Base-by-base conservation (phyloP, 1,140 invertebrate genomes). In the Stegodyphus dumicola region DNA sequence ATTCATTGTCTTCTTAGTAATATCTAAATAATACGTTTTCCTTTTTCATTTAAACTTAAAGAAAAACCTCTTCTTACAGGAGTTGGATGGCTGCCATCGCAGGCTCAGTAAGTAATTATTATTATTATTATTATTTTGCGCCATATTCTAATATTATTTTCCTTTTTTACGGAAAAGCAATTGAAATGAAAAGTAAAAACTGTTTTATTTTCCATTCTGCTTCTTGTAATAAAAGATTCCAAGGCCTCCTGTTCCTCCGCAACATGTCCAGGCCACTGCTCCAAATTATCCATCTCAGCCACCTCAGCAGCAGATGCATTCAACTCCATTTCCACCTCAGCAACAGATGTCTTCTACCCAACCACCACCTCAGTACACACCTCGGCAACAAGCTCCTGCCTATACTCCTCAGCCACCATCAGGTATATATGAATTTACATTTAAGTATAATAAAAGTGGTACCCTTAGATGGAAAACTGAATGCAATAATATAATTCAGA, bases 71-170 rank as follows among this genome's bases (percentile, higher is more conserved):
- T 5, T 69, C 2, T 77, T 77, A 4, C 13, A 85, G 81, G 53
- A 85, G 81, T 48, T 85, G 81, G 81, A 85, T 85, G 81, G 65
- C 73, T 33, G 64, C 64, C 6, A 85, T 85, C 17, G 56, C 71
- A 2, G 6, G 67, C 67, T 13, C 67, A 69, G 67, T 69, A 48
- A 13, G 67, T 69, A 69, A 13, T 17, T 69, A 13, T 13, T 69
- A 2, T 2, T 69, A 13, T 69, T n/a, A n/a, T n/a, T n/a, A n/a
- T n/a, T n/a, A n/a, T n/a, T n/a, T 17, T 69, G 17, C 33, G 33
- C 1, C 33, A 1, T 33, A 33, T 33, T 33, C 33, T 33, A 33
- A 33, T 33, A 33, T 33, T 3, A 33, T 33, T 33, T 33, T 33
- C 33, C 3, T 1, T 3, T 33, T 33, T 33, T 33, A 33, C 3